Evolutionary conservation across 2,113 vertebrate species (phyloP), one percentile per base, ranked within the genome.

Genomic region (Oxyruncus cristatus): DNA sequence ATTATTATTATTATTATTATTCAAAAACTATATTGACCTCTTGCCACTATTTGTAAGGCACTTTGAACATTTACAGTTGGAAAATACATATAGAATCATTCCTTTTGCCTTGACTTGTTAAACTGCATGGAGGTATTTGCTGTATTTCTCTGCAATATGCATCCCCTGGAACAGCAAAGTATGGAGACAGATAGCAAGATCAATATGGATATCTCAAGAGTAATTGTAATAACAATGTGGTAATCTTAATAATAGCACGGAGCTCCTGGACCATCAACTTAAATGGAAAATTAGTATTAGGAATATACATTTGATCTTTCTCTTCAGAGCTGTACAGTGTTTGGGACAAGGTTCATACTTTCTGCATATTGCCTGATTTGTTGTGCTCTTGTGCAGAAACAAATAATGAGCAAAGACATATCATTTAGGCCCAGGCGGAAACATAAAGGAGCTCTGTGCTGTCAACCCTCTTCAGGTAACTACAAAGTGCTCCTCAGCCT

Each of bases 351-450:
- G 26, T 56, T 86, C 11, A 3, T 28, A 2, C 2, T 37, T 58
- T 65, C 44, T 68, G 6, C 52, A 22, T 28, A 47, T 50, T 72
- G 9, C 44, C 18, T 75, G 17, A 47, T 88, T 80, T 77, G 10
- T 55, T 74, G 18, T 1, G 3, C 14, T 50, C 1, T 1, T 0
- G 6, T 26, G 17, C 22, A 37, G 42, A 58, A 74, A 62, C 33
- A 76, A 58, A 26, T 35, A n/a, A 59, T 21, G 14, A 71, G 20
- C 15, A 77, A 49, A 42, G 37, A 33, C 33, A 2, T 50, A 17
- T 5, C 15, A 39, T 6, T 68, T 41, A 77, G 26, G 66, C 24
- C 3, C 8, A 46, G 47, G 53, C 3, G 3, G 30, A 81, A 87
- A 16, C 23, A 50, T 19, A 37, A 50, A 63, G 16, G 35, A 85